These are phyloP conservation scores for Cochlearius cochlearius DNA, from an alignment of 2,113 vertebrate species.

Conservation along the genomic window DNA sequence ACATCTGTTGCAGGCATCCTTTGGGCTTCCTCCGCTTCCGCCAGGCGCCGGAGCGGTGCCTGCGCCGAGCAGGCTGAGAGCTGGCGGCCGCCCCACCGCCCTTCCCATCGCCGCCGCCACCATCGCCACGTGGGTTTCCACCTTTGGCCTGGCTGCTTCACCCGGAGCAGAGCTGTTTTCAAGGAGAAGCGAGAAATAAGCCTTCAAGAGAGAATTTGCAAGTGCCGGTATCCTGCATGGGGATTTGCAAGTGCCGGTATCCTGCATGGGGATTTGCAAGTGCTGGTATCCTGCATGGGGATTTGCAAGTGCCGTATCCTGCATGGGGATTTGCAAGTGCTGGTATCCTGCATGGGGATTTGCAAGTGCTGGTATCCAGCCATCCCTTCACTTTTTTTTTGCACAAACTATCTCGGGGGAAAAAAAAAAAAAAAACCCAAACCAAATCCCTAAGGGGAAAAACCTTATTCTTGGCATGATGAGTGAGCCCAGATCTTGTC, in stretches of 20 bases:
- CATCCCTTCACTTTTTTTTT: neutral
- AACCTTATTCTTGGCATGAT: neutral
- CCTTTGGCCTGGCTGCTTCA: neutral
- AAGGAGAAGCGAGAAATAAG: neutral
- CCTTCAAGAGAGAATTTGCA: neutral
- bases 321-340: neutral
- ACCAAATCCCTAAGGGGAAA: neutral
- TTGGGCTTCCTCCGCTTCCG: neutral
- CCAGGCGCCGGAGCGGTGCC: neutral
- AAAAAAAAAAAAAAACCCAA: too few species aligned
- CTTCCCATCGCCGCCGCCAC: neutral
- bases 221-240: neutral
- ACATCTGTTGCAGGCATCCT: constrained; percentile 20
- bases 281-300: neutral
- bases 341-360: neutral
- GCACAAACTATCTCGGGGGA: neutral
- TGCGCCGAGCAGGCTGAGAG: neutral
- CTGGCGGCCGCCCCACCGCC: rapidly evolving
- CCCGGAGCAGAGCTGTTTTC: neutral
- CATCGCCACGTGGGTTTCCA: neutral
- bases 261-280: neutral
- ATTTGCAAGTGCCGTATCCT: neutral
- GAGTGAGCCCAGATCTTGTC: neutral
- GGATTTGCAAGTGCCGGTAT: neutral
- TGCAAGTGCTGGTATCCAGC: neutral